These are phyloP conservation scores for Bucco capensis DNA, from an alignment of 2,113 vertebrate species.

Conservation along the genomic window DNA sequence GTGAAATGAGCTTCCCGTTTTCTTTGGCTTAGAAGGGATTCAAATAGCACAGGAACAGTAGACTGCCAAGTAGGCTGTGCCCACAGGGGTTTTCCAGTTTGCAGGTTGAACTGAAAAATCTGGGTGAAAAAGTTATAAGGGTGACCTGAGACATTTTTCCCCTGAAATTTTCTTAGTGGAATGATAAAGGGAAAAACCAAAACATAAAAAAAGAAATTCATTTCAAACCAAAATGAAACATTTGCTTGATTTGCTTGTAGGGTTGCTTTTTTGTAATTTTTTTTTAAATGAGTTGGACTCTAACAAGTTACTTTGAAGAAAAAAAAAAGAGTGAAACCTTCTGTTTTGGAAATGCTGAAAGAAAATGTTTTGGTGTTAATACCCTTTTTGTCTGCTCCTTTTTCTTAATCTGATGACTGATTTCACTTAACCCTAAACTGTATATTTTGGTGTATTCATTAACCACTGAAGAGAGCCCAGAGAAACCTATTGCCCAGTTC, in stretches of 20 bases:
- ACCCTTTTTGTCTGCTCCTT: background rate
- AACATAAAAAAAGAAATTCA: background rate
- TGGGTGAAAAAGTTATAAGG: background rate
- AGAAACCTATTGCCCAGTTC: background rate
- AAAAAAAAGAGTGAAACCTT: slow-evolving; percentile 25
- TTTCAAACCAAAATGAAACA: background rate
- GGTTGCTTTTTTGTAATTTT: slow-evolving; percentile 21
- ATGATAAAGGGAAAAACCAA: background rate
- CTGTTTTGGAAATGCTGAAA: slow-evolving; percentile 17
- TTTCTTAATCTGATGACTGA: background rate
- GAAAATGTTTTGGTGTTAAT: background rate
- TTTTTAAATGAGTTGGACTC: background rate
- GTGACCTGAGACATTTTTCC: background rate
- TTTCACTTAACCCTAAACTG: background rate
- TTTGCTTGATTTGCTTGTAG: background rate
- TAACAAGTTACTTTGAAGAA: slow-evolving; percentile 13
- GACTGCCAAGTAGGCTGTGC: slow-evolving; percentile 25
- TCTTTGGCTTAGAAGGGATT: background rate
- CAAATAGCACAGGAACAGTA: background rate
- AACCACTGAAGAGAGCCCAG: background rate
- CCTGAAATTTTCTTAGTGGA: background rate
- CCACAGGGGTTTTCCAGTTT: slow-evolving; percentile 46
- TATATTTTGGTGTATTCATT: background rate
- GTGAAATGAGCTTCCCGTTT: background rate
- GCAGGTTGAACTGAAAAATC: slow-evolving; percentile 54